Evolutionary conservation across 2,113 vertebrate genomes (phyloP).

Genomic region (Calonectris borealis): DNA sequence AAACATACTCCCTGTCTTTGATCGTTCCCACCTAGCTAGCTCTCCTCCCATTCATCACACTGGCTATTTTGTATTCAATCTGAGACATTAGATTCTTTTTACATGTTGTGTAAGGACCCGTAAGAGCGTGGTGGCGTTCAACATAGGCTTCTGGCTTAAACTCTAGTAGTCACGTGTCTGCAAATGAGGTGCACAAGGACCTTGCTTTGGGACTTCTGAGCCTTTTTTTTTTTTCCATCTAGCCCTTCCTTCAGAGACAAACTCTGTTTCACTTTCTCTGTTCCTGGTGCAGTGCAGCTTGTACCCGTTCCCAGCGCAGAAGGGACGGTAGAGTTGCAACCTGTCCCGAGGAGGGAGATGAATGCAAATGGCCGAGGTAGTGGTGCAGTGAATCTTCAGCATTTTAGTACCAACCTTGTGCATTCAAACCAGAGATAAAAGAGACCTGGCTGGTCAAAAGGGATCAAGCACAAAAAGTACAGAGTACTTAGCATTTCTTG

Average conservation of each 20-base stretch:
- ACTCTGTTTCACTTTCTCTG: neutral
- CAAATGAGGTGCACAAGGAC: neutral
- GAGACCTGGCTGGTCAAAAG: neutral
- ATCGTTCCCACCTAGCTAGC: neutral
- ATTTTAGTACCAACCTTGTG: neutral
- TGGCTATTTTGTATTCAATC: neutral
- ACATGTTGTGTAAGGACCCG: neutral
- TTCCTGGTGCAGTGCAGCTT: conserved; percentile 7
- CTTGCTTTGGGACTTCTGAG: neutral
- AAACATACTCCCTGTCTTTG: neutral
- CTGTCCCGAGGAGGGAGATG: neutral
- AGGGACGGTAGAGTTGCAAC: neutral
- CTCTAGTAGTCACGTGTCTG: neutral
- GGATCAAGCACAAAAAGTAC: neutral
- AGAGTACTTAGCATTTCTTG: neutral
- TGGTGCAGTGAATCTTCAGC: neutral
- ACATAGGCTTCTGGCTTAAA: neutral
- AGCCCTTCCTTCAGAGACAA: neutral
- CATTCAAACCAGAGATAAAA: neutral
- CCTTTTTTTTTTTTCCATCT: neutral
- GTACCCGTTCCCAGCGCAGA: neutral
- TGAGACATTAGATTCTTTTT: neutral
- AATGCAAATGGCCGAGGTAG: conserved; percentile 5
- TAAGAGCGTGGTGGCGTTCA: neutral
- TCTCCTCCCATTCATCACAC: neutral